Conservation (phyloP, 2,797 vertebrate genomes). For the Alcedo atthis region DNA sequence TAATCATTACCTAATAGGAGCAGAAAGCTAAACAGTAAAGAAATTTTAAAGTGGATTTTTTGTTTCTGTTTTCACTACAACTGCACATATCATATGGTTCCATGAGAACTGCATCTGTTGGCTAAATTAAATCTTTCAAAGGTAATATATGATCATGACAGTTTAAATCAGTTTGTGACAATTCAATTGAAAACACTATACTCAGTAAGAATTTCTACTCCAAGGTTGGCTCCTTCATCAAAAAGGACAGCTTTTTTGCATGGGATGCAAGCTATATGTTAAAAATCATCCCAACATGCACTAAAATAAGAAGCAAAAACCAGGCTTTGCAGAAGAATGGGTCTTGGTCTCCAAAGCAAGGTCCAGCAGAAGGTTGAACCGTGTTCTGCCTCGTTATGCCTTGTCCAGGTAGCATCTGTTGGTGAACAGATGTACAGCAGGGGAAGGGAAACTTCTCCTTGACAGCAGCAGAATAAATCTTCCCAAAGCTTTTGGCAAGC, state of each 20-base stretch:
- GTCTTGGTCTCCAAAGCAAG: background rate
- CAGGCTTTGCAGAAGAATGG: background rate
- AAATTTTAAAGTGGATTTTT: conserved; percentile 48
- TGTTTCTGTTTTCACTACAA: background rate
- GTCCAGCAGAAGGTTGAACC: background rate
- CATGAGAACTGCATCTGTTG: conserved; percentile 34
- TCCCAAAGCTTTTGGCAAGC: background rate
- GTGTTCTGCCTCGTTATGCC: background rate
- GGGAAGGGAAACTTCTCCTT: background rate
- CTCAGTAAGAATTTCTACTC: background rate
- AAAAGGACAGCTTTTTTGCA: conserved; percentile 16
- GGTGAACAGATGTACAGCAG: background rate
- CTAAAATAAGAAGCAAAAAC: background rate
- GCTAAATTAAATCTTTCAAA: conserved; percentile 75
- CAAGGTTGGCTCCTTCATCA: conserved; percentile 5
- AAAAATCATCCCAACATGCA: background rate
- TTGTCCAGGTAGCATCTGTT: background rate
- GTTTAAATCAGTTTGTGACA: conserved; percentile 64
- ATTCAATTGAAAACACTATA: conserved; percentile 38
- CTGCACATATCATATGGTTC: conserved; percentile 9
- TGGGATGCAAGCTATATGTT: background rate
- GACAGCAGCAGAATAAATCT: background rate
- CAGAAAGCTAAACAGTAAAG: conserved; percentile 50
- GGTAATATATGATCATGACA: conserved; percentile 40
- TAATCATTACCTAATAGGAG: conserved; percentile 74